Evolutionary conservation across 2,113 vertebrate genomes (phyloP), one percentile per base, ranked within the genome.

Genomic region (Cisticola juncidis): DNA sequence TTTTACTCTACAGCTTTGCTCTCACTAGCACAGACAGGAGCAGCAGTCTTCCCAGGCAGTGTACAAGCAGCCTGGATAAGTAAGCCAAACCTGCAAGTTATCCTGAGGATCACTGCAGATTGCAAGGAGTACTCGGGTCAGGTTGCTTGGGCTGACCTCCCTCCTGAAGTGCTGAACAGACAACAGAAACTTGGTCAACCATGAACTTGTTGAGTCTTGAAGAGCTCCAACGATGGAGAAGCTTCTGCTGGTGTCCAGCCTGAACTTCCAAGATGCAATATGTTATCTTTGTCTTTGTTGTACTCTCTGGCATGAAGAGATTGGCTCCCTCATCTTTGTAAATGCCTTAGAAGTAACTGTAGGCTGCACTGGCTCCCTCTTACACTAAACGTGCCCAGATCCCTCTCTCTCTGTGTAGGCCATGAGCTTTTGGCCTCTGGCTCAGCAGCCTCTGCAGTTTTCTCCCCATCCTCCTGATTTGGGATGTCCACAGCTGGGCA

Each of bases 241-340:
- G 21, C 33, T 33, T 70, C 45, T 69, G 16, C 29, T 65, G 53
- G 2, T 53, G 66, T 64, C 64, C 84, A 87, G 0, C 19, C 13
- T 61, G 54, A 86, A 48, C 9, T 69, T 83, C 45, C 28, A 83
- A 54, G 68, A 38, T 72, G 12, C 33, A 50, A 18, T 64, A 29
- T 8, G 6, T 38, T 69, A 3, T 23, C 0, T 0, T 65, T 84
- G 45, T 35, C 21, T 69, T 53, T 64, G 16, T 33, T 89, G 58
- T 58, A n/a, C 23, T 18, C 21, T 42, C 31, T 64, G 64, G 22
- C 42, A 17, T 9, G 9, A 70, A 74, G 13, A 50, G 5, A 22
- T 81, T 48, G 25, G 31, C 24, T 51, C 44, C 17, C 21, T 81
- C 33, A 18, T 66, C 31, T 85, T 42, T 85, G 9, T 72, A 62